Evolutionary conservation across 2,888 invertebrate species (phyloP).

Genomic region (Ernsta delagoae): DNA sequence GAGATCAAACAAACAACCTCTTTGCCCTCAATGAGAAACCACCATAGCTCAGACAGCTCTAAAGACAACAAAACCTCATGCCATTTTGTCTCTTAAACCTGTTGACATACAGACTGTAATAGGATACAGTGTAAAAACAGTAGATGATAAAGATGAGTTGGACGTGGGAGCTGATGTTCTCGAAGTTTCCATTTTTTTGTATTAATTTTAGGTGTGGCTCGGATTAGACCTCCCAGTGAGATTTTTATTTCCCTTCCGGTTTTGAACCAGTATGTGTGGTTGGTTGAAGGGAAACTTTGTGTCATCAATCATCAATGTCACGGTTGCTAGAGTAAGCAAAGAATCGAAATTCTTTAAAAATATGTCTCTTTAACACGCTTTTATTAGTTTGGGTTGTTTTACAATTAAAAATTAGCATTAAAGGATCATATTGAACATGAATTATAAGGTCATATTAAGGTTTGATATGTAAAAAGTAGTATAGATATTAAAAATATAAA

Average conservation of each 20-base stretch:
- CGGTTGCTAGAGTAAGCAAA: not conserved
- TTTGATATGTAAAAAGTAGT: no score
- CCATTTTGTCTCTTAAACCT: slow-evolving; percentile 31
- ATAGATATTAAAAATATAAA: no score
- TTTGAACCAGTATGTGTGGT: not conserved
- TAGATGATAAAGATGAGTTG: not conserved
- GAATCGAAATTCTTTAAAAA: not conserved
- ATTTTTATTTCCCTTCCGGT: slow-evolving; percentile 26
- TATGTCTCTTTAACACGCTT: no score
- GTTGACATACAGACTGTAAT: slow-evolving; percentile 9
- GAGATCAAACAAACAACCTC: slow-evolving; percentile 61
- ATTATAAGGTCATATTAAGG: no score
- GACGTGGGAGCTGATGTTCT: slow-evolving; percentile 51
- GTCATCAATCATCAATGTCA: not conserved
- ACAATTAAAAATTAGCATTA: no score
- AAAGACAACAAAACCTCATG: slow-evolving; percentile 33
- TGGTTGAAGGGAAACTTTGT: not conserved
- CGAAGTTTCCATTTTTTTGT: slow-evolving; percentile 58
- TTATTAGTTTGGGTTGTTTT: no score
- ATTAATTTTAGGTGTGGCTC: slow-evolving; percentile 41
- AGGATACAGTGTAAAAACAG: slow-evolving; percentile 31
- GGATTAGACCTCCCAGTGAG: slow-evolving; percentile 38
- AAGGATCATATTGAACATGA: no score
- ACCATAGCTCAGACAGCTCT: slow-evolving; percentile 40
- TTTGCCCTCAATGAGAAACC: slow-evolving; percentile 58